These are phyloP conservation scores for Paratrypauchen microcephalus DNA, from an alignment of 2,797 vertebrate species.

Conservation along the genomic window DNA sequence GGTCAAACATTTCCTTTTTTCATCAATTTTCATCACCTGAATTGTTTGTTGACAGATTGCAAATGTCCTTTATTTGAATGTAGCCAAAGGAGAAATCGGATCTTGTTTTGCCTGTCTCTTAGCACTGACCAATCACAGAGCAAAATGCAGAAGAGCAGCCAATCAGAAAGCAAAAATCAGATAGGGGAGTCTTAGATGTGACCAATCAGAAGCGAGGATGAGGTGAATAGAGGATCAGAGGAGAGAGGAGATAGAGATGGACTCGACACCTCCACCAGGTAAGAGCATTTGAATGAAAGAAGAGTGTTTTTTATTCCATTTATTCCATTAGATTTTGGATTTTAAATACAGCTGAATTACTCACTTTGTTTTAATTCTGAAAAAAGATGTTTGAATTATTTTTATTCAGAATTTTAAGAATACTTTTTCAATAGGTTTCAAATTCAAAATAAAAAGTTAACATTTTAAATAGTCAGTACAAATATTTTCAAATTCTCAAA, in stretches of 20 bases:
- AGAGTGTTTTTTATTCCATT: too few relatives aligned
- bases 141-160: conserved; percentile 60
- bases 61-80: conserved; percentile 14
- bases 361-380: too few relatives aligned
- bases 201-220: conserved; percentile 13
- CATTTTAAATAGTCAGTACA: too few relatives aligned
- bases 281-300: conserved; percentile 18
- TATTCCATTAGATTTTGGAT: too few relatives aligned
- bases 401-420: too few relatives aligned
- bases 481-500: too few relatives aligned
- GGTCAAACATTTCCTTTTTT: too few relatives aligned
- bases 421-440: too few relatives aligned
- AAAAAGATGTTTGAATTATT: too few relatives aligned
- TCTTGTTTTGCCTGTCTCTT: conserved; percentile 62
- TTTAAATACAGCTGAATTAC: too few relatives aligned
- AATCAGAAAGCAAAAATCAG: conserved; percentile 28
- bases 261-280: conserved; percentile 44
- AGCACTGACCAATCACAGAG: conserved; percentile 63
- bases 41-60: not conserved
- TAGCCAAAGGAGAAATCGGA: conserved; percentile 49
- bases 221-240: conserved; percentile 9
- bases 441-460: too few relatives aligned
- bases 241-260: not conserved
- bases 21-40: not conserved
- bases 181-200: conserved; percentile 15